Evolutionary conservation across 2,113 vertebrate species (phyloP).

Genomic region (Axis porcinus): DNA sequence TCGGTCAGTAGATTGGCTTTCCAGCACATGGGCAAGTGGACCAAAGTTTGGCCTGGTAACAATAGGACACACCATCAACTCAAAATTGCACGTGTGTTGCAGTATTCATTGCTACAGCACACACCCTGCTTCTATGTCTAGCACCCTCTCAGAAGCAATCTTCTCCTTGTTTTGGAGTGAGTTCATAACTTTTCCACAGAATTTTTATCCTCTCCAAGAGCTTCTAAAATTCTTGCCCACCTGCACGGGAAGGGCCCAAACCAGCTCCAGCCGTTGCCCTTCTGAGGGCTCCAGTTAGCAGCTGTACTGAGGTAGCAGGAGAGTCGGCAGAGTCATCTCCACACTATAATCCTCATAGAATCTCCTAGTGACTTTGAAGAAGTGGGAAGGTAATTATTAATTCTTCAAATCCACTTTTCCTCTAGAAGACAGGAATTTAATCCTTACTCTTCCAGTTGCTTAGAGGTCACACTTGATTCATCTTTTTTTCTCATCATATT

Average conservation of each 20-base stretch:
- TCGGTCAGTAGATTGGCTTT: neutral
- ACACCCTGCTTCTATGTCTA: neutral
- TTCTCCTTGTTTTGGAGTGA: neutral
- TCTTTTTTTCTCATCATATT: neutral
- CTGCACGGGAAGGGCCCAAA: neutral
- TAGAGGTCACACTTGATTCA: neutral
- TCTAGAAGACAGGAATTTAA: neutral
- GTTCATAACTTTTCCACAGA: neutral
- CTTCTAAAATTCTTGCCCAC: neutral
- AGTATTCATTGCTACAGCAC: neutral
- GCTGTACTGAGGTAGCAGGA: accelerated
- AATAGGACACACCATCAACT: neutral
- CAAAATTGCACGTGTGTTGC: neutral
- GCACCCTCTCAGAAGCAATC: neutral
- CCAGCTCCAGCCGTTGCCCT: neutral
- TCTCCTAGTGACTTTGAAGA: neutral
- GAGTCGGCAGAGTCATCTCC: neutral
- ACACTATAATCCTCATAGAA: neutral
- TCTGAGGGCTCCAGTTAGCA: neutral
- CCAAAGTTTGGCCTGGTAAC: neutral
- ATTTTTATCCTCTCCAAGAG: neutral
- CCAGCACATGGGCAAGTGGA: neutral
- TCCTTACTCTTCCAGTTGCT: neutral
- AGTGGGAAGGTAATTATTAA: neutral
- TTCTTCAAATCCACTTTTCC: neutral